These are phyloP conservation scores for Zaprionus taronus DNA, from an alignment of 1,140 invertebrate species.

Conservation along the genomic window DNA sequence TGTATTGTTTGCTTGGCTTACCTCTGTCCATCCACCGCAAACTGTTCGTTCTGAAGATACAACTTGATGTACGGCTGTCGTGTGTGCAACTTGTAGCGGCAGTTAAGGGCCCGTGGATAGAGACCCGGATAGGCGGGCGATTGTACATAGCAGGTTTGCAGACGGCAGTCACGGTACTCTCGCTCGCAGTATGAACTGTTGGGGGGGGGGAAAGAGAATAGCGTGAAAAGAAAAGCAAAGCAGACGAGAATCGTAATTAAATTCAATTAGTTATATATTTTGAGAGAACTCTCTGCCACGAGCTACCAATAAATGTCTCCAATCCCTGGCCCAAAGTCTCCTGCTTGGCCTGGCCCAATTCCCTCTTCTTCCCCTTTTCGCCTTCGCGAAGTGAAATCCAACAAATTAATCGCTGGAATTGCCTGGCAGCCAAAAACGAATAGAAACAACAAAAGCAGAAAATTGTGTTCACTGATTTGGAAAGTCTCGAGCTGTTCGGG, in stretches of 20 bases:
- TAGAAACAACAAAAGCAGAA: conserved; percentile 74
- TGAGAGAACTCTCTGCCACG: conserved; percentile 14
- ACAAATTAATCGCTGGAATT: conserved; percentile 63
- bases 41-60: conserved; percentile 96
- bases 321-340: conserved; percentile 6
- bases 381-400: conserved; percentile 38
- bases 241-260: conserved; percentile 65
- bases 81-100: conserved; percentile 94
- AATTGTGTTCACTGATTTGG: conserved; percentile 82
- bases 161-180: conserved; percentile 92
- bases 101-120: conserved; percentile 94
- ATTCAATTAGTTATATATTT: conserved; percentile 68
- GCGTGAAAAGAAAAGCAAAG: conserved; percentile 8
- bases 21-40: conserved; percentile 96
- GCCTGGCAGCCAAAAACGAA: conserved; percentile 35
- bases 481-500: conserved; percentile 50
- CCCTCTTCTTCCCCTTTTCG: background rate
- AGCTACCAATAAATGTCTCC: conserved; percentile 55
- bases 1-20: conserved; percentile 43
- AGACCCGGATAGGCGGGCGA: conserved; percentile 96
- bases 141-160: conserved; percentile 96
- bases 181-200: conserved; percentile 94
- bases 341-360: background rate
- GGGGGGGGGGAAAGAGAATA: conserved; percentile 37
- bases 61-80: conserved; percentile 94